Conservation (phyloP, 2,797 vertebrate species). For the Sebastes dallii region DNA sequence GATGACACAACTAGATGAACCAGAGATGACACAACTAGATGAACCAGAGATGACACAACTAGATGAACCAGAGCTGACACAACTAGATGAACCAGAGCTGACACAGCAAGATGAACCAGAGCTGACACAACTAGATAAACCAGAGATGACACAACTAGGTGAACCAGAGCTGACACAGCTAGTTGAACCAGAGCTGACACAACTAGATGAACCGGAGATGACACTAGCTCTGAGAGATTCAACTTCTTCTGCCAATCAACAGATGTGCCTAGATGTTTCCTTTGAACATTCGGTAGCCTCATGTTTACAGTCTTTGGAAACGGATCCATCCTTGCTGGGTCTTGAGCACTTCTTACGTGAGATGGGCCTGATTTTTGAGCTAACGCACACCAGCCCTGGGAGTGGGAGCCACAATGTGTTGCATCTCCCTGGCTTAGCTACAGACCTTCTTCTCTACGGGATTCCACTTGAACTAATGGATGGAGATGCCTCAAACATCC, state of each 20-base stretch:
- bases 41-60: rapidly evolving
- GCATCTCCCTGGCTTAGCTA: slow-evolving; percentile 80
- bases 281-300: background rate
- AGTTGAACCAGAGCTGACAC: no score
- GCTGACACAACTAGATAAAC: background rate
- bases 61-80: no score
- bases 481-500: slow-evolving; percentile 83
- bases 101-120: background rate
- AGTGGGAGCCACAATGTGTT: slow-evolving; percentile 71
- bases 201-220: background rate
- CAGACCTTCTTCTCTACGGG: slow-evolving; percentile 83
- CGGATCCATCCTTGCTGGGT: slow-evolving; percentile 62
- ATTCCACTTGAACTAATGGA: slow-evolving; percentile 86
- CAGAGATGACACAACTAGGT: background rate
- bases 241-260: background rate
- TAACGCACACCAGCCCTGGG: slow-evolving; percentile 67
- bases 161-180: background rate
- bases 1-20: rapidly evolving
- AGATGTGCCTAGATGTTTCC: background rate
- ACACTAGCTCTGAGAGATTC: background rate
- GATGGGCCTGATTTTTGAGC: slow-evolving; percentile 85
- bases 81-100: background rate
- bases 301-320: slow-evolving; percentile 11
- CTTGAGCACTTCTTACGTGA: slow-evolving; percentile 88
- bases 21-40: rapidly evolving